Evolutionary conservation across 2,888 invertebrate species (phyloP).

Genomic region (Bugula neritina): DNA sequence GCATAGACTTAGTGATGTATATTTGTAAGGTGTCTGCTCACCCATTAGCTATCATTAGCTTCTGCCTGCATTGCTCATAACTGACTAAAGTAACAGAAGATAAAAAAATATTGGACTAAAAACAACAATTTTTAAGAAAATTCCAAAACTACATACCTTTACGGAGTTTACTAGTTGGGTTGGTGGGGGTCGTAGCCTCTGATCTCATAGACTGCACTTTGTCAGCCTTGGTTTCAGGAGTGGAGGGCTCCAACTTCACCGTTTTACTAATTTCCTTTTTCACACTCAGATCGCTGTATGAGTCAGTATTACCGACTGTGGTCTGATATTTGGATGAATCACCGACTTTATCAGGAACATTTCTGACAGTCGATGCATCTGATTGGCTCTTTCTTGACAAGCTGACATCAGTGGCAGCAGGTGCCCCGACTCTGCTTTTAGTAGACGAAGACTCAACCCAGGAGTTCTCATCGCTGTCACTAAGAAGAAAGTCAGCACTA

Average conservation of each 20-base stretch:
- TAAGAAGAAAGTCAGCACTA: constrained; percentile 11
- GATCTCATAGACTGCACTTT: background rate
- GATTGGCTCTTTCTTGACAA: background rate
- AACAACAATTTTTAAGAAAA: too few species aligned
- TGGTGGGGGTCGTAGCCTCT: background rate
- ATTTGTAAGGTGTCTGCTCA: too few species aligned
- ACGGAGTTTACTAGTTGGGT: background rate
- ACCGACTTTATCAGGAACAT: too few species aligned
- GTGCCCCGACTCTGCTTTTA: background rate
- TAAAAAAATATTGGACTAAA: too few species aligned
- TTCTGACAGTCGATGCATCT: background rate
- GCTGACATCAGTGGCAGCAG: background rate
- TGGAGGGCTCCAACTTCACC: background rate
- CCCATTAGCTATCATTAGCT: too few species aligned
- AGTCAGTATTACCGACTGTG: background rate
- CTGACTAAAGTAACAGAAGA: too few species aligned
- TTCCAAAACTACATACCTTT: background rate
- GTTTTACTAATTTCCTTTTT: background rate
- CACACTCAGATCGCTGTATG: background rate
- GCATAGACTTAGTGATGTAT: too few species aligned
- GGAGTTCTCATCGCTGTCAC: background rate
- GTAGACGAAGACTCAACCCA: background rate
- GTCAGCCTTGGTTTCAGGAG: background rate
- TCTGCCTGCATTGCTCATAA: too few species aligned
- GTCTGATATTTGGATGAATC: background rate